Base-by-base conservation (phyloP, 2,888 invertebrate species). In the Dryococelus australis region DNA sequence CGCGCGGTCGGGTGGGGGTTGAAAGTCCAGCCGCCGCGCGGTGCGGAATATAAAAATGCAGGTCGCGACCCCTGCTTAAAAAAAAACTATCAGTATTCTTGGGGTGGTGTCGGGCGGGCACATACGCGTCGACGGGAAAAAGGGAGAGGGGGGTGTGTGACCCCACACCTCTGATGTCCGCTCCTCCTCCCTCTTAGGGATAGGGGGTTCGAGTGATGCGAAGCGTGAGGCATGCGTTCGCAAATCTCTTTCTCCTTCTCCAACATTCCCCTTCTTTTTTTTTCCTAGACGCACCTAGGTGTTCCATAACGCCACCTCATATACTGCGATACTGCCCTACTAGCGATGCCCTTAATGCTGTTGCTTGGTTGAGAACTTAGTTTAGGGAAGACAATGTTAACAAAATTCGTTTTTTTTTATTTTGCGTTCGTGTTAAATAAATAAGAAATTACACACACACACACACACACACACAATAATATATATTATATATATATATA, bases 211-310 rank as follows among this genome's bases (percentile, higher is more conserved):
- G 84, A 85, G 88, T 84, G 87, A 87, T 88, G 89, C 91, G 91
- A 91, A 91, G 92, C 91, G 91, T 91, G 90, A 91, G 35, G 35
- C 35, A 35, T 20, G 20, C 51, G 51, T 51, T 51, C 8, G 51
- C 51, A 51, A 51, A 65, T 65, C 65, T 65, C 65, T n/a, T 35
- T 4, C 35, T 35, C 35, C 35, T 35, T 35, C 35, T 35, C 35
- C 35, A 35, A 35, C 35, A 35, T n/a, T n/a, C 35, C 35, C 35
- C 4, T 4, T 35, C 4, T 35, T 35, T 35, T 35, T 35, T 1
- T 35, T 35, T 35, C 35, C 35, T 35, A 35, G 35, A n/a, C 65
- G 8, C 65, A n/a, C 65, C 47, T 20, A 65, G 65, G 65, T n/a
- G 8, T n/a, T 8, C 65, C 65, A 65, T 65, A 8, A 65, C 65